phyloP scores from a whole-genome alignment of 2,888 invertebrate genomes.

The Chloroclystis v-ata region DNA sequence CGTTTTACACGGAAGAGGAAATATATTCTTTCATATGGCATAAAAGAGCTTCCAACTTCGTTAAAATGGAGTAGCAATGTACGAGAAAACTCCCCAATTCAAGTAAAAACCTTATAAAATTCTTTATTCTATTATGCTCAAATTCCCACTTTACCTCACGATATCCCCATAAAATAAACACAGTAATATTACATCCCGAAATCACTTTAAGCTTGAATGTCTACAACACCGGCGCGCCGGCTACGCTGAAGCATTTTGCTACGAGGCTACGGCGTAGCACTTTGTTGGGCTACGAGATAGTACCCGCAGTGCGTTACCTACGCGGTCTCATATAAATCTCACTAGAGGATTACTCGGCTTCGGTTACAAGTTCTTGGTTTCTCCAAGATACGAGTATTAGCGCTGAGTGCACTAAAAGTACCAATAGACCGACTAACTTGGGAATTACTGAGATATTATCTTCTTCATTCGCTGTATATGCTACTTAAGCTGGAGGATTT shows the following conservation, averaged over 20 bases:
- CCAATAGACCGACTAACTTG: constrained; percentile 42
- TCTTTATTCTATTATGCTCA: constrained; percentile 28
- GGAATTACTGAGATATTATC: constrained; percentile 39
- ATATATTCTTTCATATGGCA: constrained; percentile 2
- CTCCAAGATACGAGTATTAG: constrained; percentile 48
- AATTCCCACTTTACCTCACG: constrained; percentile 30
- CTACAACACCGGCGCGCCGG: constrained; percentile 41
- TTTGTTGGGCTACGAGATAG: constrained; percentile 18
- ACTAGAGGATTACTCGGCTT: constrained; percentile 58
- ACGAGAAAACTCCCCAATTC: constrained; percentile 16
- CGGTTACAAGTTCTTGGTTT: constrained; percentile 60
- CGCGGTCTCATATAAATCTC: constrained; percentile 63
- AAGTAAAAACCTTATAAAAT: constrained; percentile 29
- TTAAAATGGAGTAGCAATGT: constrained; percentile 23
- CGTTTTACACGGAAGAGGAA: background rate
- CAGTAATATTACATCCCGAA: constrained; percentile 37
- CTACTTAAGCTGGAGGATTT: constrained; percentile 25
- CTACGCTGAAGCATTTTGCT: constrained; percentile 39
- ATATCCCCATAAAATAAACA: constrained; percentile 36
- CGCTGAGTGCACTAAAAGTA: constrained; percentile 52
- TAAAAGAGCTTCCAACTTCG: constrained; percentile 10
- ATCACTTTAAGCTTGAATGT: constrained; percentile 47
- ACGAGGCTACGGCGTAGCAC: constrained; percentile 15
- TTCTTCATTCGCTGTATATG: constrained; percentile 35
- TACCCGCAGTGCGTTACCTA: constrained; percentile 61